Evolutionary conservation across 1,140 invertebrate genomes (phyloP).

Genomic region (Brachionus sp.): DNA sequence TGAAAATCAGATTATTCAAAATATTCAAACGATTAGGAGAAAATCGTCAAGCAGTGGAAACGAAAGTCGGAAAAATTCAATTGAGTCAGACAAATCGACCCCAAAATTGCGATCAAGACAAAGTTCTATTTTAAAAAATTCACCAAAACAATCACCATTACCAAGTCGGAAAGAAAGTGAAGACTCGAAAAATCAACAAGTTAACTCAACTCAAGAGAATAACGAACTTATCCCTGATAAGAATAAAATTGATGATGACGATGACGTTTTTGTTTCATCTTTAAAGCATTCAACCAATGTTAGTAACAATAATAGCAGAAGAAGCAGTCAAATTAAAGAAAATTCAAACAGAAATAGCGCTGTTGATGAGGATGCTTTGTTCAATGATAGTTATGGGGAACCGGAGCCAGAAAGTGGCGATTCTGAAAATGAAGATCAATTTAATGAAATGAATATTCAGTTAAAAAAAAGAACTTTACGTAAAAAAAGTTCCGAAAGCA

Average conservation of each 20-base stretch:
- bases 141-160: neutral
- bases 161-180: neutral
- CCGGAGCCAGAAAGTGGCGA: neutral
- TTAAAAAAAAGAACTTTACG: neutral
- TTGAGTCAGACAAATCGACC: neutral
- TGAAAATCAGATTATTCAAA: constrained; percentile 32
- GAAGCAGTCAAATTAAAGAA: neutral
- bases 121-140: constrained; percentile 30
- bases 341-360: neutral
- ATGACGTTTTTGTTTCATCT: neutral
- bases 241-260: neutral
- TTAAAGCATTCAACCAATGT: neutral
- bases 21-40: constrained; percentile 21
- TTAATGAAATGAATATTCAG: neutral
- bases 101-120: neutral
- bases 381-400: constrained; percentile 1
- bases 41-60: constrained; percentile 1
- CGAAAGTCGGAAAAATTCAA: constrained; percentile 16
- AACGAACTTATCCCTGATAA: neutral
- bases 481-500: neutral
- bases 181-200: neutral
- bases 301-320: neutral
- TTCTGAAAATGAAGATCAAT: constrained; percentile 3
- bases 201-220: neutral
- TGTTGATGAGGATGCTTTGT: neutral